These are phyloP conservation scores for Mnemiopsis leidyi DNA, from an alignment of 37 sponge, comb jelly and placozoan genomes.

Conservation along the genomic window DNA sequence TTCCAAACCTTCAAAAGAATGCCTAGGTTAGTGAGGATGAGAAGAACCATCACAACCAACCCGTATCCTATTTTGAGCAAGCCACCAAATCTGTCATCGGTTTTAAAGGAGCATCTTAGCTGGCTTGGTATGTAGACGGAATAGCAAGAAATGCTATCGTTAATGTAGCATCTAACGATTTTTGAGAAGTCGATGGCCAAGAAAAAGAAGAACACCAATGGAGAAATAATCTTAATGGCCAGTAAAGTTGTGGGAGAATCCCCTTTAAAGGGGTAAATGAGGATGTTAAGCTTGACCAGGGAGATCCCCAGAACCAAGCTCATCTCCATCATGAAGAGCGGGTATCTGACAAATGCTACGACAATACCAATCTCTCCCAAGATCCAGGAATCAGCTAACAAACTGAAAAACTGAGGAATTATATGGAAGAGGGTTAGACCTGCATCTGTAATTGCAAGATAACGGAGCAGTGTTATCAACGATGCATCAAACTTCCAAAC, in stretches of 20 bases:
- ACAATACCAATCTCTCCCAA: neutral
- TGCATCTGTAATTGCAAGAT: neutral
- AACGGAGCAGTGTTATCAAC: neutral
- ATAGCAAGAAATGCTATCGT: neutral
- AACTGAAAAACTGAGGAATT: neutral
- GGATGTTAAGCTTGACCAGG: neutral
- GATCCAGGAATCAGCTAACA: constrained; percentile 15
- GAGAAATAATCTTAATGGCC: neutral
- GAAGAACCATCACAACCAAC: neutral
- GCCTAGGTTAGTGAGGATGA: neutral
- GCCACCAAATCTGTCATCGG: neutral
- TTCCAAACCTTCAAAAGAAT: neutral
- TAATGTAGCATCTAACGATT: neutral
- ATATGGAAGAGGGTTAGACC: constrained; percentile 1
- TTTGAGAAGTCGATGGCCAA: neutral
- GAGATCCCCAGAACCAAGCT: neutral
- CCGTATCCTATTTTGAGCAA: neutral
- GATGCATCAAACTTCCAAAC: neutral
- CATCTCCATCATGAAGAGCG: constrained; percentile 22
- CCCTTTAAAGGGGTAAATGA: neutral
- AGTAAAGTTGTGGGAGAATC: neutral
- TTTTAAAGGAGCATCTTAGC: neutral
- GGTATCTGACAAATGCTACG: neutral
- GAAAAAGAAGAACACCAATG: neutral
- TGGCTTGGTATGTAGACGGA: constrained; percentile 6